These are phyloP conservation scores for Gryon sp. DNA, from an alignment of 1,140 invertebrate genomes.

Conservation along the genomic window DNA sequence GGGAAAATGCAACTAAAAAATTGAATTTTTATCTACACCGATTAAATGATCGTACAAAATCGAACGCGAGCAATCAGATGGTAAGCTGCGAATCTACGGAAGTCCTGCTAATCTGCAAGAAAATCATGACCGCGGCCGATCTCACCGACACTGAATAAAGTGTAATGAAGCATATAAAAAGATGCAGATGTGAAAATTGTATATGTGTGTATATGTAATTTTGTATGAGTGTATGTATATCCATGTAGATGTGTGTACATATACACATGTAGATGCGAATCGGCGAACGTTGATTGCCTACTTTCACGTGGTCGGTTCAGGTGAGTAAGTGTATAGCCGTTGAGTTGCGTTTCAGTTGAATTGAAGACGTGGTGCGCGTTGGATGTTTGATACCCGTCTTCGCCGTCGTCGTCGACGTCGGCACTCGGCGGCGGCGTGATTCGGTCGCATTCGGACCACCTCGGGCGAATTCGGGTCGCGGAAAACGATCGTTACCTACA, in stretches of 20 bases:
- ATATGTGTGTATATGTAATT: no score
- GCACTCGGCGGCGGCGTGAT: conserved; percentile 42
- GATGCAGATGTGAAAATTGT: conserved; percentile 15
- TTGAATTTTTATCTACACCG: no score
- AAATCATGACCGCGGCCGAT: conserved; percentile 8
- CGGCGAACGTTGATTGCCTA: no score
- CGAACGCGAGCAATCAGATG: not conserved
- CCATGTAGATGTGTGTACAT: not conserved
- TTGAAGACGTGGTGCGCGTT: conserved; percentile 38
- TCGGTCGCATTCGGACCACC: conserved; percentile 29
- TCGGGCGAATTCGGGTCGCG: conserved; percentile 26
- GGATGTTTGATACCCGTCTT: conserved; percentile 18
- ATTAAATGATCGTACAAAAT: not conserved
- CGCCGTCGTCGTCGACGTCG: conserved; percentile 45
- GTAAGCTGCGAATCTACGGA: not conserved
- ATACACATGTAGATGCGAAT: no score
- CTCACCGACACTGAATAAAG: conserved; percentile 3
- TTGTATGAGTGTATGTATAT: no score
- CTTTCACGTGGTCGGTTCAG: conserved; percentile 9
- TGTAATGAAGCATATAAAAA: conserved; percentile 26
- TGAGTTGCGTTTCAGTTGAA: conserved; percentile 12
- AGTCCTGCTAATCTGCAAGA: not conserved
- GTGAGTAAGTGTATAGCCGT: not conserved
- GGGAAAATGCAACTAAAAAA: no score
- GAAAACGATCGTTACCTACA: conserved; percentile 50